Evolutionary conservation across 2,797 vertebrate genomes (phyloP).

Genomic region (Mus spretus): DNA sequence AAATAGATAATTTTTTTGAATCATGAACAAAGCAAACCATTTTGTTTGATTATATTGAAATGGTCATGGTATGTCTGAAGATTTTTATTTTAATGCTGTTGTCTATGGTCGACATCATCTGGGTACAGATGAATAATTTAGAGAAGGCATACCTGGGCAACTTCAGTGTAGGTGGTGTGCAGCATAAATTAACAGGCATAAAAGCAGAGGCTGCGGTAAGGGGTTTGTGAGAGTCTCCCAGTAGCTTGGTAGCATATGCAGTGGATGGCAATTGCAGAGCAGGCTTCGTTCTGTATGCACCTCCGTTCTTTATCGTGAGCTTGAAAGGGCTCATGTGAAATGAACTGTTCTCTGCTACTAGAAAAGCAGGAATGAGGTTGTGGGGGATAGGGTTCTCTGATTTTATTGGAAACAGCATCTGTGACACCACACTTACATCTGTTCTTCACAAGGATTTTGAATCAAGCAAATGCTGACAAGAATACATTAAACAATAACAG

Average conservation of each 20-base stretch:
- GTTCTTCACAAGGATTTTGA: constrained; percentile 18
- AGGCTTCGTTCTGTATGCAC: neutral
- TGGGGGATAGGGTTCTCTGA: neutral
- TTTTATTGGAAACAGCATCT: neutral
- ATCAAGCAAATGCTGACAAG: neutral
- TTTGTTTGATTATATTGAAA: neutral
- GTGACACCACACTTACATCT: neutral
- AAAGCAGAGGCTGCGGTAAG: neutral
- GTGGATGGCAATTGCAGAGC: neutral
- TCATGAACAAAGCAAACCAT: neutral
- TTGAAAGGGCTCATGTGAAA: neutral
- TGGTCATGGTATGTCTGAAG: neutral
- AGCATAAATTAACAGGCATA: neutral
- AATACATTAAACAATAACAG: neutral
- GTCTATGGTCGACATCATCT: neutral
- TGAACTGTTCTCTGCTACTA: neutral
- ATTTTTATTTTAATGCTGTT: neutral
- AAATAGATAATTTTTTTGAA: neutral
- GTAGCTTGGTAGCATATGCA: neutral
- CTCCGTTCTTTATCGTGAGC: neutral
- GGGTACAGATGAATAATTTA: constrained; percentile 58
- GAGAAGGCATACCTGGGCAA: neutral
- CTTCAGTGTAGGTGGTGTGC: neutral
- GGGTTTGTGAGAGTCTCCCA: neutral
- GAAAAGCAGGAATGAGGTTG: neutral